Evolutionary conservation across 2,113 vertebrate species (phyloP).

Genomic region (Delphinus delphis): DNA sequence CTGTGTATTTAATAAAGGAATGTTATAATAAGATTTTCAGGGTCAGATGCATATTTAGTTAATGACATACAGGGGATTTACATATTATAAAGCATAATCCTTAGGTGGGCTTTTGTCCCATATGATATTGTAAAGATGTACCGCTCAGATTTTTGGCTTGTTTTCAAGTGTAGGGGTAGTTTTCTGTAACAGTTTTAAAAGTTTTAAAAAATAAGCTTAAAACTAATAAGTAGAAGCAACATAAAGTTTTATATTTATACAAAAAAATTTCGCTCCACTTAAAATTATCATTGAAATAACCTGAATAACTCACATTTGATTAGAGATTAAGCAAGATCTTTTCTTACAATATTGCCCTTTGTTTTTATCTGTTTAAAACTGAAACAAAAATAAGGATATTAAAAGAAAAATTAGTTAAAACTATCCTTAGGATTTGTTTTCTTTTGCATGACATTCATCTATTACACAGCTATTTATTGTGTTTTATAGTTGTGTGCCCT

Average conservation of each 20-base stretch:
- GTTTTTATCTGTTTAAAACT: background rate
- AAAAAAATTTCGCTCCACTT: background rate
- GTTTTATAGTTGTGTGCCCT: background rate
- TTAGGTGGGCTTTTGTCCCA: background rate
- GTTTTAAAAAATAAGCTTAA: background rate
- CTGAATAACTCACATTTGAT: background rate
- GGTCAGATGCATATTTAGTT: rapidly evolving
- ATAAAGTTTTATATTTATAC: background rate
- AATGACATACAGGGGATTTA: background rate
- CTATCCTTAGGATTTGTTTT: background rate
- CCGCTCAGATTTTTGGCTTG: background rate
- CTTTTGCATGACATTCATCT: background rate
- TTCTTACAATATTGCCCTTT: background rate
- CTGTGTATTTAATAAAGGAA: background rate
- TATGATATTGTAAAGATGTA: rapidly evolving
- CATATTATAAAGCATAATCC: background rate
- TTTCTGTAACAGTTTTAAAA: background rate
- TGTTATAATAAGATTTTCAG: background rate
- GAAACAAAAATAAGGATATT: background rate
- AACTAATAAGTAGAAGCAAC: background rate
- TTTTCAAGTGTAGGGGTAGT: background rate
- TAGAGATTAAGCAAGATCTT: background rate
- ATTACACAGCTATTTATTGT: background rate
- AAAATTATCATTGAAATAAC: background rate
- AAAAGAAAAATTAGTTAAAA: background rate